A percentile compares a stretch with the other conserved stretches of the same genome.
Conservation (phyloP, 1,140 invertebrate species). For the Agrypnia vestita region DNA sequence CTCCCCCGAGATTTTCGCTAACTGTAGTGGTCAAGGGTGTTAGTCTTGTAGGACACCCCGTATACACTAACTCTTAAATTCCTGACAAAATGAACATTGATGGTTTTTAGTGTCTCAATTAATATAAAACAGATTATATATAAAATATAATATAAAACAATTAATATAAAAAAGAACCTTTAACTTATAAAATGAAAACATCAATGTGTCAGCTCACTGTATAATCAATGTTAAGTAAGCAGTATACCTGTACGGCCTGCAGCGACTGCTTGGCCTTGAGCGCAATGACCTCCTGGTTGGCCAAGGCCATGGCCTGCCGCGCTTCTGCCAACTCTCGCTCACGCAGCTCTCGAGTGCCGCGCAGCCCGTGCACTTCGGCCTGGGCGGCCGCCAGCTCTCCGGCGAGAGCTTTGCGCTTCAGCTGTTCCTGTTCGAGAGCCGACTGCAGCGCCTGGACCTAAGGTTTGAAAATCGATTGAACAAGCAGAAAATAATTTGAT, state of each 20-base stretch:
- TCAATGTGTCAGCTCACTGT: no score
- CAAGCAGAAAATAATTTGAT: no score
- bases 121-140: no score
- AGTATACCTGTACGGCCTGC: conserved; percentile 52
- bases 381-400: conserved; percentile 68
- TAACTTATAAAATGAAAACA: no score
- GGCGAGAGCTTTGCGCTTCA: conserved; percentile 71
- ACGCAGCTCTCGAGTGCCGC: conserved; percentile 63
- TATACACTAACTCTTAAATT: no score
- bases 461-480: conserved; percentile 63
- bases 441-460: conserved; percentile 82
- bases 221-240: neutral
- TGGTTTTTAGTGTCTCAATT: no score
- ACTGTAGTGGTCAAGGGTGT: no score
- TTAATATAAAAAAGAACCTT: no score
- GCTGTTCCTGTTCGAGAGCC: conserved; percentile 92
- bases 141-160: no score
- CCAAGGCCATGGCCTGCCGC: conserved; percentile 11
- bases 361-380: conserved; percentile 65
- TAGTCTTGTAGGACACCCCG: no score
- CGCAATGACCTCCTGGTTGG: conserved; percentile 47
- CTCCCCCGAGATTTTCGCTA: no score
- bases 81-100: no score
- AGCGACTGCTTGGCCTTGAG: conserved; percentile 42
- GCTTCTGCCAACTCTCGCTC: conserved; percentile 52